A percentile compares a stretch with the other conserved stretches of the same genome.
phyloP scores from a whole-genome alignment of 2,113 vertebrate species.

The Pomatostomus ruficeps region DNA sequence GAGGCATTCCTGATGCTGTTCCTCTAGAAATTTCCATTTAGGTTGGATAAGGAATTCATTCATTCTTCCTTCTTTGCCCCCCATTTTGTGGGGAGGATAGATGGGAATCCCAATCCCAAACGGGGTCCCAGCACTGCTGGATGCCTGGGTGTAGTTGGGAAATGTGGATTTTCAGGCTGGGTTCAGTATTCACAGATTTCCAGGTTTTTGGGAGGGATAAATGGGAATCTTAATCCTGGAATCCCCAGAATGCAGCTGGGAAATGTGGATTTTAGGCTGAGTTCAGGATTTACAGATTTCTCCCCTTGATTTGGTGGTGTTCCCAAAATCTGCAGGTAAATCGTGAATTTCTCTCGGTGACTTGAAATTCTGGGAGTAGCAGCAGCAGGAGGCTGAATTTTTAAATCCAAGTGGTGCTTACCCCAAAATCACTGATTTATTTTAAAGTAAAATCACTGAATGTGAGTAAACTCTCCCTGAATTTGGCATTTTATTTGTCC shows the following conservation, averaged over 20 bases:
- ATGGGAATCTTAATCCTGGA: slow-evolving; percentile 30
- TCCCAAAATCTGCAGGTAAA: not conserved
- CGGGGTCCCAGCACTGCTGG: too few species aligned
- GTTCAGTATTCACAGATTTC: too few species aligned
- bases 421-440: not conserved
- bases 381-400: not conserved
- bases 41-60: too few species aligned
- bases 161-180: slow-evolving; percentile 55
- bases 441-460: not conserved
- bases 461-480: not conserved
- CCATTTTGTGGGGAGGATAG: too few species aligned
- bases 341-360: fast-evolving
- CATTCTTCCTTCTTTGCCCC: too few species aligned
- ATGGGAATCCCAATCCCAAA: too few species aligned
- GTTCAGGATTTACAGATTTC: not conserved
- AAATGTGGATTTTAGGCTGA: not conserved
- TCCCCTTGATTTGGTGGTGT: not conserved
- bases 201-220: slow-evolving; percentile 56
- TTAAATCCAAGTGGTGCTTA: not conserved
- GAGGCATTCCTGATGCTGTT: too few species aligned
- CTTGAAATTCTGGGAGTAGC: not conserved
- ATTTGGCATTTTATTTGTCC: not conserved
- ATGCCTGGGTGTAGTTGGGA: too few species aligned
- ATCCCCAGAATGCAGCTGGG: slow-evolving; percentile 23
- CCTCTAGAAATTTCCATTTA: too few species aligned